Evolutionary conservation across 2,113 vertebrate species (phyloP), one percentile per base, ranked within the genome.

Genomic region (Crotophaga sulcirostris): DNA sequence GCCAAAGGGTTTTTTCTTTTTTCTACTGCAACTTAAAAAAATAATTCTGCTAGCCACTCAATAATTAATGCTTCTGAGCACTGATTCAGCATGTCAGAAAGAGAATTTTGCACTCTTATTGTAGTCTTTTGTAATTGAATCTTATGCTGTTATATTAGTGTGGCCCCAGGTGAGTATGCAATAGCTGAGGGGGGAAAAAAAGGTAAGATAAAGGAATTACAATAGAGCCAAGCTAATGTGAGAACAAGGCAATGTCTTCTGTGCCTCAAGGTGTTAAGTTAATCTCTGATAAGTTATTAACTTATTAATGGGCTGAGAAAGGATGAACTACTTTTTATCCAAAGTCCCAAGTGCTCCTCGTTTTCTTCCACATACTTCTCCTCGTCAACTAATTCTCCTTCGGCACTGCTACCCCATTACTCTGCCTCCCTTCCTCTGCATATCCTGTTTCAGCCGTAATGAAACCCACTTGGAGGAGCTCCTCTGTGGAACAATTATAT

Each of bases 251-350:
- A 96, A 92, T 94, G 92, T 96, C 94, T 97, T 96, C 91, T 95
- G 88, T 97, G 96, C 97, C 97, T 97, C 97, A 96, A 97, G 97
- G 97, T 98, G 97, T 95, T 97, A 97, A 96, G 94, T 97, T 97
- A 97, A 97, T 97, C 97, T 97, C 95, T 97, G 97, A 97, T 98
- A 97, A 97, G 87, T 97, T 97, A 97, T 97, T 98, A 97, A 97
- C 95, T 97, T 97, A 97, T 97, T 97, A 97, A 97, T 97, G 96
- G 95, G 94, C 93, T 97, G 97, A 93, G 95, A 97, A 97, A 79
- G 97, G 95, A 97, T 97, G 97, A 97, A 97, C 97, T 97, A 97
- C 95, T 97, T 97, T 97, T 97, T 90, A 96, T 94, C 94, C 94
- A 90, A 94, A 95, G 95, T 97, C 97, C 97, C 96, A 90, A 77